These are phyloP conservation scores for Leptinotarsa texana DNA, from an alignment of 1,140 invertebrate species.

Conservation along the genomic window DNA sequence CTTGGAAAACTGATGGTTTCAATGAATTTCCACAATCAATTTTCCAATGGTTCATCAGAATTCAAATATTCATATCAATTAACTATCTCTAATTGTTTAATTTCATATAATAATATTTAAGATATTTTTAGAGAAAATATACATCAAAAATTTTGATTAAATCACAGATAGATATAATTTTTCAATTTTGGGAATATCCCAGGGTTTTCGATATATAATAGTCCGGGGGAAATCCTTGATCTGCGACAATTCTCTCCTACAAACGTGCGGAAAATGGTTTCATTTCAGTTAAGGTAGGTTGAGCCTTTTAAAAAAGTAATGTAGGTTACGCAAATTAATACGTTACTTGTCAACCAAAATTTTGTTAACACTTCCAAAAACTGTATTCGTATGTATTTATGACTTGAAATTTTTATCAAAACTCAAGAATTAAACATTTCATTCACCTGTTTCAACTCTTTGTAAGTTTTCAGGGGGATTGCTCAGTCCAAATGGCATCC, in stretches of 20 bases:
- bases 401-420: too few species aligned
- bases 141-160: constrained; percentile 61
- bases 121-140: constrained; percentile 62
- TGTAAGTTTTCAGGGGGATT: too few species aligned
- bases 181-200: constrained; percentile 53
- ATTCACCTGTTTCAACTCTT: too few species aligned
- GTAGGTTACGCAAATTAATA: too few species aligned
- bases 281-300: too few species aligned
- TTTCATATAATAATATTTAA: constrained; percentile 57
- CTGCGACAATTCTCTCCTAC: not conserved
- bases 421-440: too few species aligned
- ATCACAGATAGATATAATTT: constrained; percentile 62
- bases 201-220: constrained; percentile 51
- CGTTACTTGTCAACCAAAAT: too few species aligned
- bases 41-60: constrained; percentile 35
- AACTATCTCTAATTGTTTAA: constrained; percentile 55
- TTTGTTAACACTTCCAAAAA: too few species aligned
- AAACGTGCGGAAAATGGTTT: too few species aligned
- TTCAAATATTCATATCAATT: constrained; percentile 51
- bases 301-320: too few species aligned
- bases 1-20: constrained; percentile 39
- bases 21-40: constrained; percentile 33
- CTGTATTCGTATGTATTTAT: too few species aligned
- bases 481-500: too few species aligned
- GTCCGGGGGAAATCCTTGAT: not conserved